phyloP scores from a whole-genome alignment of 92 coral and sea anemone species.

The Paramuricea clavata region DNA sequence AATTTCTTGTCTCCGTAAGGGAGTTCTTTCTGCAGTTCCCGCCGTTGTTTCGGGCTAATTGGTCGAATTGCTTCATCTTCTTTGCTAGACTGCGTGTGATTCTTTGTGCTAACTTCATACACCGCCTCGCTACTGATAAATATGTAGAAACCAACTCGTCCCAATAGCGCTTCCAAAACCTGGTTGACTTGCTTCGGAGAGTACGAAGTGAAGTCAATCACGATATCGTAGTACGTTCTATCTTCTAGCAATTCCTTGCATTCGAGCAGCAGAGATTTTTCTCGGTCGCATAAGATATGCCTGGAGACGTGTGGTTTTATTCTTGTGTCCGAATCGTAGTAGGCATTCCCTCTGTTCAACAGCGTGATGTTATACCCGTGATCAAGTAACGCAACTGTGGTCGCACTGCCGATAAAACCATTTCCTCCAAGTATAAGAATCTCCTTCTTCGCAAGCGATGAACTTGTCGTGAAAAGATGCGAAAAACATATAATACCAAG shows the following conservation, averaged over 20 bases:
- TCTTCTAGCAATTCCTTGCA: constrained; percentile 78
- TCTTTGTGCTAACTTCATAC: constrained; percentile 91
- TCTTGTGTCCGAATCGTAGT: constrained; percentile 88
- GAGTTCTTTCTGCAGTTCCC: constrained; percentile 77
- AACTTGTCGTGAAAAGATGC: constrained; percentile 7
- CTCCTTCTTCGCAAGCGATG: constrained; percentile 37
- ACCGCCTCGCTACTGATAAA: constrained; percentile 92
- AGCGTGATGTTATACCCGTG: constrained; percentile 77
- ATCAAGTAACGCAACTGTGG: constrained; percentile 75
- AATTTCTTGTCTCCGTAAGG: constrained; percentile 93
- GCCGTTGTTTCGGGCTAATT: constrained; percentile 70
- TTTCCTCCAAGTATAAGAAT: constrained; percentile 95
- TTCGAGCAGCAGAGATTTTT: constrained; percentile 79
- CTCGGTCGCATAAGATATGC: constrained; percentile 88
- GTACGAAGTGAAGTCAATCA: constrained; percentile 94
- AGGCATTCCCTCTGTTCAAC: constrained; percentile 95
- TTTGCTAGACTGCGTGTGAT: constrained; percentile 73
- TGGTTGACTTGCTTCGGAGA: constrained; percentile 82
- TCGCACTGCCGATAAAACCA: constrained; percentile 94
- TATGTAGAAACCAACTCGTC: constrained; percentile 86
- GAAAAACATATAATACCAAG: constrained; percentile 13
- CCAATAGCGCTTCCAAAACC: constrained; percentile 71
- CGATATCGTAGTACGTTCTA: constrained; percentile 83
- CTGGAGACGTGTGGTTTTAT: constrained; percentile 76
- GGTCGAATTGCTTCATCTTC: constrained; percentile 96